Evolutionary conservation across 1,140 invertebrate species (phyloP).

Genomic region (Temnothorax nylanderi): DNA sequence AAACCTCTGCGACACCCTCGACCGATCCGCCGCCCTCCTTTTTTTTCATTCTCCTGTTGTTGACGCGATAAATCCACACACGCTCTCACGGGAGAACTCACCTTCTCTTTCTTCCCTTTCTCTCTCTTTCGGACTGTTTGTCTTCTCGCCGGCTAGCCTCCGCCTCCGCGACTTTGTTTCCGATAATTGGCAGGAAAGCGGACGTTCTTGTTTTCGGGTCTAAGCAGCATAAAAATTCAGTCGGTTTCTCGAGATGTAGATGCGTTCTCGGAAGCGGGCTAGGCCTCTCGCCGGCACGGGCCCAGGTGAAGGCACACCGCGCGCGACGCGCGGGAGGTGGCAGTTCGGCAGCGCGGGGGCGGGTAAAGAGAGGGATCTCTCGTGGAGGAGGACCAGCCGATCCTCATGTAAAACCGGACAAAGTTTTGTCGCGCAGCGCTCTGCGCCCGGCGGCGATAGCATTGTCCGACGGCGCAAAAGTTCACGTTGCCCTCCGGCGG

Average conservation of each 20-base stretch:
- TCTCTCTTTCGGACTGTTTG: conserved; percentile 26
- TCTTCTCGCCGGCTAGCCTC: conserved; percentile 5
- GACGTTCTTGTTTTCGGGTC: conserved; percentile 74
- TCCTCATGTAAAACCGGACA: conserved; percentile 78
- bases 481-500: conserved; percentile 66
- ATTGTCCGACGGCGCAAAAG: conserved; percentile 77
- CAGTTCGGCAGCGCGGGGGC: conserved; percentile 45
- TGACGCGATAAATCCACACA: conserved; percentile 28
- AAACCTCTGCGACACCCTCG: conserved; percentile 8
- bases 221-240: conserved; percentile 79
- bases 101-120: background rate
- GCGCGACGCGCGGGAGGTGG: conserved; percentile 21
- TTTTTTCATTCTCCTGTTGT: conserved; percentile 5
- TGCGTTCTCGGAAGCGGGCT: conserved; percentile 78
- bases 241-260: conserved; percentile 80
- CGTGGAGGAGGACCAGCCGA: conserved; percentile 65
- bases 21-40: background rate
- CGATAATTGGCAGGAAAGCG: conserved; percentile 76
- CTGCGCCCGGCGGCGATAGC: conserved; percentile 69
- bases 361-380: conserved; percentile 12
- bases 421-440: conserved; percentile 76
- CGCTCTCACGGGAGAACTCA: conserved; percentile 11
- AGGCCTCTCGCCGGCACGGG: conserved; percentile 43
- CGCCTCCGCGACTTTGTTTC: background rate
- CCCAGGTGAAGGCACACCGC: conserved; percentile 47